A percentile compares a stretch with the other conserved stretches of the same genome.
phyloP scores from a whole-genome alignment of 2,888 invertebrate species.

The Eilema griseolum region DNA sequence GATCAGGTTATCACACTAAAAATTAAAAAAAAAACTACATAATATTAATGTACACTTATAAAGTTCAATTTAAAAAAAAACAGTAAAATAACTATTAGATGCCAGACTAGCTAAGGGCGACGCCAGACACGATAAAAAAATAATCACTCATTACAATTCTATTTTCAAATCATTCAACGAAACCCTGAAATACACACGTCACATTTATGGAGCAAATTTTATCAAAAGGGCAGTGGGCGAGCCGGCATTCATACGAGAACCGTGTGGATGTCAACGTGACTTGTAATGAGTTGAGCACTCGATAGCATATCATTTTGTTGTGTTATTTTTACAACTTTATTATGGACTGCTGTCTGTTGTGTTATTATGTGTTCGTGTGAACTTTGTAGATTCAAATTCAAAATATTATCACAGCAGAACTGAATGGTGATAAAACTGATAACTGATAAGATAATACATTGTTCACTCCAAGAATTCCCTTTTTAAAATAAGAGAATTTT shows the following conservation, averaged over 20 bases:
- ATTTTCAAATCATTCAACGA: not conserved
- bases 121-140: not conserved
- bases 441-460: not conserved
- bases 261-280: not conserved
- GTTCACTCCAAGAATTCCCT: no score
- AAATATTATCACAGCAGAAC: not conserved
- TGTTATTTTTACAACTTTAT: not conserved
- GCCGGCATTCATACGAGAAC: not conserved
- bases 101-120: not conserved
- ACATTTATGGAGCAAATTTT: not conserved
- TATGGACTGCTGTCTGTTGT: not conserved
- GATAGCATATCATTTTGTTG: not conserved
- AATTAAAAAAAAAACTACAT: no score
- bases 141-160: no score
- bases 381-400: constrained; percentile 1
- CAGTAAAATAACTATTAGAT: no score
- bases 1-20: no score
- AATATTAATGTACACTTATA: no score
- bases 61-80: no score
- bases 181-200: not conserved
- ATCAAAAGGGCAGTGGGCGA: constrained; percentile 2
- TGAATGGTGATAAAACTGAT: not conserved
- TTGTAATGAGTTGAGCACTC: not conserved
- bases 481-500: no score
- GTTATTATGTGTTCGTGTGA: not conserved